Percentiles rank a stretch among this genome's conserved stretches.
Evolutionary conservation across 1,140 invertebrate genomes (phyloP).

Genomic region (Drosophila subobscura): DNA sequence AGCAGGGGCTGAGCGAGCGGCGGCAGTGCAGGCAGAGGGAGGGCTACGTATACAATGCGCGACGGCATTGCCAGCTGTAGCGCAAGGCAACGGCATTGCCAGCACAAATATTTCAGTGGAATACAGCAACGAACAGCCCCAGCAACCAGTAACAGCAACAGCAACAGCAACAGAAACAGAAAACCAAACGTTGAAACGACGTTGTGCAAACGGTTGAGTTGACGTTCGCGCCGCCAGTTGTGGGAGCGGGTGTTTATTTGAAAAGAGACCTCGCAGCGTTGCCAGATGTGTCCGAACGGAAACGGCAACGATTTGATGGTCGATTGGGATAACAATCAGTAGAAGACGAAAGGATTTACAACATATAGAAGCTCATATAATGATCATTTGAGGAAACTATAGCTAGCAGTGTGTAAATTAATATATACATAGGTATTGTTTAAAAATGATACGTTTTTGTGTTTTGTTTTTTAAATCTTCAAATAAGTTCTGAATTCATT

Average conservation of each 20-base stretch:
- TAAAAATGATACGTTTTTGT: too few species aligned
- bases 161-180: too few species aligned
- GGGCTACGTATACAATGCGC: constrained; percentile 17
- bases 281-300: constrained; percentile 12
- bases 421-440: too few species aligned
- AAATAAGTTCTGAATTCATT: too few species aligned
- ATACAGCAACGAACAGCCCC: constrained; percentile 39
- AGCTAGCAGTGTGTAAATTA: too few species aligned
- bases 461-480: too few species aligned
- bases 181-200: too few species aligned
- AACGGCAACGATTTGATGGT: constrained; percentile 39
- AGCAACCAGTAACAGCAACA: constrained; percentile 4
- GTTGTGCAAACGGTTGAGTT: too few species aligned
- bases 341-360: background rate
- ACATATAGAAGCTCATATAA: background rate
- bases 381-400: too few species aligned
- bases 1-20: constrained; percentile 31
- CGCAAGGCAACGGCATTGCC: constrained; percentile 56
- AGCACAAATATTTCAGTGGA: constrained; percentile 50
- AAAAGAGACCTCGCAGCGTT: constrained; percentile 17
- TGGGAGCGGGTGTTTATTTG: too few species aligned
- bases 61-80: constrained; percentile 50
- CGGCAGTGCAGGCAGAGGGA: constrained; percentile 5
- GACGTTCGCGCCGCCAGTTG: too few species aligned
- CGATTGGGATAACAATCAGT: constrained; percentile 7